A percentile compares a stretch with the other conserved stretches of the same genome.
Conservation (phyloP, 2,113 vertebrate species). For the Stigmatopora argus region DNA sequence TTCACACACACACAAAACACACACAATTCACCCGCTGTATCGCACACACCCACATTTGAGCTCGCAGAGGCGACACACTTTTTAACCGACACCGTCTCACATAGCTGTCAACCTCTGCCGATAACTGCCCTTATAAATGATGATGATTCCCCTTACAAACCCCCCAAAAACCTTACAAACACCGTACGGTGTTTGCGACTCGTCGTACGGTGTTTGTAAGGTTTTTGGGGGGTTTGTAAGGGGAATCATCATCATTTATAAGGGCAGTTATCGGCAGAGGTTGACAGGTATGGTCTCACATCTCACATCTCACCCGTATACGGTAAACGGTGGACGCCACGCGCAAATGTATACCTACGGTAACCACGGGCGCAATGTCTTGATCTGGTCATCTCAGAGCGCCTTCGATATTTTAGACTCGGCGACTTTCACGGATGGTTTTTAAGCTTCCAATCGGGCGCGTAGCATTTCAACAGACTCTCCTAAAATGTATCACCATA, state of each 20-base stretch:
- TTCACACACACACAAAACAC: constrained; percentile 11
- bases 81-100: constrained; percentile 5
- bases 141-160: no score
- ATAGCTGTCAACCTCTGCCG: no score
- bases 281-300: no score
- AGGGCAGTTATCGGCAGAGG: no score
- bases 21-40: background rate
- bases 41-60: background rate
- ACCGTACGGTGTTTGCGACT: no score
- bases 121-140: no score
- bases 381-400: constrained; percentile 46
- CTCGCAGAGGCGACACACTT: background rate
- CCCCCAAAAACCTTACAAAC: no score
- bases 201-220: no score
- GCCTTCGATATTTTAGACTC: constrained; percentile 34
- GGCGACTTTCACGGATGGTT: constrained; percentile 27
- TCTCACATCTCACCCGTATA: background rate
- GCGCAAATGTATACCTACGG: no score
- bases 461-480: constrained; percentile 48
- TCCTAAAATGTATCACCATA: constrained; percentile 22
- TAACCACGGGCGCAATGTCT: no score
- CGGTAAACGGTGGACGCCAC: background rate
- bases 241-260: no score
- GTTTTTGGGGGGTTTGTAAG: no score
- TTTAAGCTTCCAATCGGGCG: constrained; percentile 54